Evolutionary conservation across 2,113 vertebrate species (phyloP).

Genomic region (Indicator indicator): DNA sequence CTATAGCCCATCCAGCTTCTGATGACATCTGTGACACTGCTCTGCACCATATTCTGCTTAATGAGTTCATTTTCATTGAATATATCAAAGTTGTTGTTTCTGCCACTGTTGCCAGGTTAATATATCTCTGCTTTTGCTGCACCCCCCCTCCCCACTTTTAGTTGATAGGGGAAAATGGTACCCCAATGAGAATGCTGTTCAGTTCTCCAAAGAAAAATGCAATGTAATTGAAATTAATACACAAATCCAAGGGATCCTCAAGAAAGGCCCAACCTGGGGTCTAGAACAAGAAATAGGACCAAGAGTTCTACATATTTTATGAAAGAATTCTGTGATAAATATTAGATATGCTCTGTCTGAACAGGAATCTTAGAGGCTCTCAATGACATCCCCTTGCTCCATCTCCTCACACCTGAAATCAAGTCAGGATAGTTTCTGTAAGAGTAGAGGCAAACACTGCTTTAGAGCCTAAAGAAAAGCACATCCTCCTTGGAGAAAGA

Average conservation of each 20-base stretch:
- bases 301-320: background rate
- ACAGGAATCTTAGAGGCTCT: background rate
- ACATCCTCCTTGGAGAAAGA: background rate
- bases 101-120: background rate
- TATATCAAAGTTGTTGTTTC: background rate
- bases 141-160: background rate
- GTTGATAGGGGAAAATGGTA: background rate
- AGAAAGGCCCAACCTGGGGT: background rate
- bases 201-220: background rate
- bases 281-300: background rate
- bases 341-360: background rate
- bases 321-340: background rate
- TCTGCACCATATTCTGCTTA: background rate
- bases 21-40: background rate
- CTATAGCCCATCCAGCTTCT: background rate
- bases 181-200: too few species aligned
- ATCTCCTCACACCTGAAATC: background rate
- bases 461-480: background rate
- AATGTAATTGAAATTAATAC: background rate
- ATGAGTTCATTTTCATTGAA: background rate
- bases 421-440: background rate
- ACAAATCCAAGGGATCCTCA: background rate
- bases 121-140: background rate
- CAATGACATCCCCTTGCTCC: background rate
- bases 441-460: background rate